A percentile compares a stretch with the other conserved stretches of the same genome.
Evolutionary conservation across 1,140 invertebrate genomes (phyloP).

Genomic region (Diprion similis): DNA sequence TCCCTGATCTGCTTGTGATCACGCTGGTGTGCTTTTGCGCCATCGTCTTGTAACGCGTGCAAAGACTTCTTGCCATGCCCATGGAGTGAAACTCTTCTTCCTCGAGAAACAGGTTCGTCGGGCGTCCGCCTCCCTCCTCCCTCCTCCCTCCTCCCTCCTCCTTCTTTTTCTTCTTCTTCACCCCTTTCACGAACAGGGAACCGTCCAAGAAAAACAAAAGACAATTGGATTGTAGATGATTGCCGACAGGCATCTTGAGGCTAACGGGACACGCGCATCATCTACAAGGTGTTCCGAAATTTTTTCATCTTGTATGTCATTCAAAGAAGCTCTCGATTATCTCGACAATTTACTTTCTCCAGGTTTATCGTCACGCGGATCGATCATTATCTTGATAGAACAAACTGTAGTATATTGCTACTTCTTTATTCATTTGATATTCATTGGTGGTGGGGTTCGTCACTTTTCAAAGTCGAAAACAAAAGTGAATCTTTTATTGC

Average conservation of each 20-base stretch:
- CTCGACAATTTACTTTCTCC: no score
- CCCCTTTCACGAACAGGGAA: slow-evolving; percentile 39
- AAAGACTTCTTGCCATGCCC: neutral
- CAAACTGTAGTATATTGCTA: no score
- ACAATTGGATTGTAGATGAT: slow-evolving; percentile 59
- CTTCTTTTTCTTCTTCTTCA: slow-evolving; percentile 4
- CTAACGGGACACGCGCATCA: slow-evolving; percentile 46
- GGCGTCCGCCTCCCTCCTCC: slow-evolving; percentile 31
- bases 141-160: slow-evolving; percentile 17
- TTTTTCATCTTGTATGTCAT: neutral
- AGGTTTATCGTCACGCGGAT: no score
- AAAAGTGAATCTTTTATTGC: no score
- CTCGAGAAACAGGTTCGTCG: neutral
- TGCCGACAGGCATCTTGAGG: slow-evolving; percentile 44
- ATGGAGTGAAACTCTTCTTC: neutral
- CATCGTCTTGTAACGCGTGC: neutral
- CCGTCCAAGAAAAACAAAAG: slow-evolving; percentile 53
- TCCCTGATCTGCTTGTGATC: neutral
- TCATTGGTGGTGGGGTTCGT: no score
- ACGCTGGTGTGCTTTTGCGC: neutral
- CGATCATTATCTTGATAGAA: no score
- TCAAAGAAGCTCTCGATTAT: no score
- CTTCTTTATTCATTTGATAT: no score
- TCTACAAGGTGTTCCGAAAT: neutral
- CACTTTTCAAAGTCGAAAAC: no score